Conservation (phyloP, 2,113 vertebrate genomes). For the Stigmatopora nigra region DNA sequence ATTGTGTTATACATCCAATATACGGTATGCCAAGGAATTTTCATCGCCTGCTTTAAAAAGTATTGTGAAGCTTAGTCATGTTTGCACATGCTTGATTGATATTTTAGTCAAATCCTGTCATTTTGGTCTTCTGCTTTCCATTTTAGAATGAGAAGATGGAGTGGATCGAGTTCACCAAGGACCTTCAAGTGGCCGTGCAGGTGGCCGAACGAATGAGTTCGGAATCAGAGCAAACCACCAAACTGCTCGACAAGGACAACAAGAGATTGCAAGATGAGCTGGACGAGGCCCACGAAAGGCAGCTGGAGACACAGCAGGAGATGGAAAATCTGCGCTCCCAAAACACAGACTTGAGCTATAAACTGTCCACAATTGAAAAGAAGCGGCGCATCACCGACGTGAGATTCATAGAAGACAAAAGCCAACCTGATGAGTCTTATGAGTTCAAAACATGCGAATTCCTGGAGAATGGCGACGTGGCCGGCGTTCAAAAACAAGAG, state of each 20-base stretch:
- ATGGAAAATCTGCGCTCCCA: slow-evolving; percentile 48
- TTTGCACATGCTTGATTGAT: background rate
- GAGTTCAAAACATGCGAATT: background rate
- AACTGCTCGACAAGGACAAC: slow-evolving; percentile 45
- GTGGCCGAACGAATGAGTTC: slow-evolving; percentile 67
- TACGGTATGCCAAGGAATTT: no score
- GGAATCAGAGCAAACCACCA: slow-evolving; percentile 64
- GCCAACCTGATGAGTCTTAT: slow-evolving; percentile 1
- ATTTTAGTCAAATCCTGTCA: background rate
- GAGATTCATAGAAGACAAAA: background rate
- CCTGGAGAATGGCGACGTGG: slow-evolving; percentile 7
- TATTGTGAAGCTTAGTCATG: no score
- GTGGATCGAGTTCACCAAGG: slow-evolving; percentile 71
- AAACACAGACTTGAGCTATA: slow-evolving; percentile 38
- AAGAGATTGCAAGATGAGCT: slow-evolving; percentile 43
- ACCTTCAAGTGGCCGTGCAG: slow-evolving; percentile 70
- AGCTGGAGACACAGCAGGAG: slow-evolving; percentile 39
- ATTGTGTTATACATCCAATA: no score
- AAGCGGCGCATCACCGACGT: slow-evolving; percentile 33
- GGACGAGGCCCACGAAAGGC: slow-evolving; percentile 33
- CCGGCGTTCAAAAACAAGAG: slow-evolving; percentile 5
- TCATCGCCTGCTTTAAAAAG: no score
- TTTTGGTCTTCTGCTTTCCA: background rate
- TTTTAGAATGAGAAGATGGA: slow-evolving; percentile 63
- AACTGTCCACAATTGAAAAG: slow-evolving; percentile 35